Evolutionary conservation across 2,797 vertebrate genomes (phyloP).

Genomic region (Muraenolepis orangiensis): DNA sequence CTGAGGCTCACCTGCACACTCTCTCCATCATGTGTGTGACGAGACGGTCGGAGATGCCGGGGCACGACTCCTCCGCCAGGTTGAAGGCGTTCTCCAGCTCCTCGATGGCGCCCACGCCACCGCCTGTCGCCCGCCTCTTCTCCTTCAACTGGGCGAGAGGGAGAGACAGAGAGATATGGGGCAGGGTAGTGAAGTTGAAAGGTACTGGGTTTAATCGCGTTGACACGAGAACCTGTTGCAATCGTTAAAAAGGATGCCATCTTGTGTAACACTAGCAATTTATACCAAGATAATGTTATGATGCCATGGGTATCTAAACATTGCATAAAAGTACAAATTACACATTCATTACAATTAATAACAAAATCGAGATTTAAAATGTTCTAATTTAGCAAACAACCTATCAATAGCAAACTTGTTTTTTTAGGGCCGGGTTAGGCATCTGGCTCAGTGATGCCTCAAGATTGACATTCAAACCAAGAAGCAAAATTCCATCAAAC

Average conservation of each 20-base stretch:
- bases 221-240: background rate
- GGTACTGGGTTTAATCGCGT: background rate
- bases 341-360: too few species aligned
- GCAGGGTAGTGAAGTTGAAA: background rate
- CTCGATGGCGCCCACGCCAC: slow-evolving; percentile 85
- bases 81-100: slow-evolving; percentile 97
- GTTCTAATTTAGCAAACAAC: background rate
- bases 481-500: background rate
- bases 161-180: background rate
- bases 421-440: background rate
- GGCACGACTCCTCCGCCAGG: slow-evolving; percentile 95
- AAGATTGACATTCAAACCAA: background rate
- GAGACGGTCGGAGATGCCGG: slow-evolving; percentile 95
- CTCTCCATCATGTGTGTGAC: slow-evolving; percentile 92
- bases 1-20: slow-evolving; percentile 87
- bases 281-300: background rate
- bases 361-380: background rate
- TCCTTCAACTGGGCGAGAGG: slow-evolving; percentile 79
- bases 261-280: background rate
- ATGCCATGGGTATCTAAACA: background rate
- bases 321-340: too few species aligned
- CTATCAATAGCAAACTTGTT: background rate
- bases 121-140: slow-evolving; percentile 83
- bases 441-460: background rate
- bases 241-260: background rate